Base-by-base conservation (phyloP, 2,888 invertebrate genomes). In the Leptinotarsa haldemani region DNA sequence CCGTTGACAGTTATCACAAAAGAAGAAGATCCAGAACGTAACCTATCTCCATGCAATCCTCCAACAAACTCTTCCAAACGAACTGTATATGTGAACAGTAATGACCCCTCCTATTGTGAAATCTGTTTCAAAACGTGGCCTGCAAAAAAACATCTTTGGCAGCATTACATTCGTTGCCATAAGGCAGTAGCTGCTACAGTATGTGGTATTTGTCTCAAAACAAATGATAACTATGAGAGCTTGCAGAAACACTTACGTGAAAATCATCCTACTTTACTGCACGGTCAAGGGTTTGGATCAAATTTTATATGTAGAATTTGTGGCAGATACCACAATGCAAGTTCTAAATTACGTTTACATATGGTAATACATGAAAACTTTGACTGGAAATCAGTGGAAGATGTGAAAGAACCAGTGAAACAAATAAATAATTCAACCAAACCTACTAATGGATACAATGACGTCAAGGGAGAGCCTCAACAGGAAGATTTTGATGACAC, bases 41-140 rank as follows among this genome's bases (percentile, higher is more conserved):
- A 9, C n/a, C 16, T 30, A 9, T 61, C 61, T n/a, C 79, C 77
- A 48, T 53, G 65, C 20, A 81, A 81, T 65, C 82, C 82, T 1
- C 78, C 81, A 48, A 83, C 83, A 47, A 84, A 84, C 70, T 82
- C 83, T 56, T 85, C 87, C 1, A 88, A 88, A 77, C 85, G 90
- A 2, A 90, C 90, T 9, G 90, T 90, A 1, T 90, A 90, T 78
- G 90, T 90, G 13, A 90, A 90, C 78, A 88, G 88, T 65, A 86
- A 87, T 74, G 86, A 85, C 68, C 87, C 88, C 0, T 86, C 87
- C 5, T 81, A 85, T 25, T 89, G 91, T 78, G 90, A 90, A 79
- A 89, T 91, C n/a, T 91, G 91, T 77, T 88, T 89, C 7, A 91
- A 91, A 80, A 89, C 89, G 13, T 91, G 90, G 90, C 90, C 90